A percentile compares a stretch with the other conserved stretches of the same genome.
These are phyloP conservation scores for Helostoma temminkii DNA, from an alignment of 2,797 vertebrate species.

Conservation along the genomic window DNA sequence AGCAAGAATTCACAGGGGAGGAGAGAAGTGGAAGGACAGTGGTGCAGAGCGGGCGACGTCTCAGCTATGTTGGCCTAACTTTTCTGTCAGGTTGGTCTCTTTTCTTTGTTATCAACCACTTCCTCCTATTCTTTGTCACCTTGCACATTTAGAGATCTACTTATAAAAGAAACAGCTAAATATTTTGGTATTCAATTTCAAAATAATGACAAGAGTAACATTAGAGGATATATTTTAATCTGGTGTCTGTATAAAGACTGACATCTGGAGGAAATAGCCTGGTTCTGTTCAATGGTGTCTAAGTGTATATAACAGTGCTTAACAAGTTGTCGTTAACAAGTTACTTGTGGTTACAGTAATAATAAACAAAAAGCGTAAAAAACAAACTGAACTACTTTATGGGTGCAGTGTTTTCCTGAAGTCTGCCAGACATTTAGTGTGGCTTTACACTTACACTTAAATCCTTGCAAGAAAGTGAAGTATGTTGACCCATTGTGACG, in stretches of 20 bases:
- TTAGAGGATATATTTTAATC: too few species aligned
- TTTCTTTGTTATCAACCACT: neutral
- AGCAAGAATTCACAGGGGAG: conserved; percentile 60
- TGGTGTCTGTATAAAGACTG: too few species aligned
- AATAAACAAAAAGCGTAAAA: neutral
- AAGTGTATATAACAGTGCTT: too few species aligned
- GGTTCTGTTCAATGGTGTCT: too few species aligned
- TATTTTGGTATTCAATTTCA: too few species aligned
- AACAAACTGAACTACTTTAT: neutral
- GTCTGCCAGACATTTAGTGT: neutral
- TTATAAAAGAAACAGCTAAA: too few species aligned
- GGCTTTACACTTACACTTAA: neutral
- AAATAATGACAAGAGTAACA: too few species aligned
- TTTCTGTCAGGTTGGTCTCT: conserved; percentile 36
- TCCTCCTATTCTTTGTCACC: neutral
- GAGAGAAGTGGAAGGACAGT: conserved; percentile 65
- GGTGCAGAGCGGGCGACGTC: conserved; percentile 50
- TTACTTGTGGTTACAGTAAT: too few species aligned
- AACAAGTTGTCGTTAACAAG: too few species aligned
- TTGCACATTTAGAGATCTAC: neutral
- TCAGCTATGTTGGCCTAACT: conserved; percentile 40
- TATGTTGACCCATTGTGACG: neutral
- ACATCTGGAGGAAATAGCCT: too few species aligned
- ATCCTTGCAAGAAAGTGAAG: neutral
- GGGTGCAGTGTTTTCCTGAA: neutral